Conservation (phyloP, 2,888 invertebrate species). For the Trichopoda pennipes region DNA sequence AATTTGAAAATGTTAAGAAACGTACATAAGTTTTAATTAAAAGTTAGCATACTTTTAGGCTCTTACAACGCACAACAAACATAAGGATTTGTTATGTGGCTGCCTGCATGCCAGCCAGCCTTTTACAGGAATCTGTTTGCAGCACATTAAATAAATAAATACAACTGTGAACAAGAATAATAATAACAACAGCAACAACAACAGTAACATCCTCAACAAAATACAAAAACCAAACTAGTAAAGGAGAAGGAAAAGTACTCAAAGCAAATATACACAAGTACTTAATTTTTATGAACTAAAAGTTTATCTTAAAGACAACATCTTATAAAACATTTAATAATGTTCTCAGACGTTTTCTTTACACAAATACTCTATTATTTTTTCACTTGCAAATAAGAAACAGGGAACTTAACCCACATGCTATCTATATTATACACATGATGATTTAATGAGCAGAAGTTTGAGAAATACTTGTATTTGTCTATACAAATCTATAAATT, state of each 20-base stretch:
- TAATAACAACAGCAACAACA: no score
- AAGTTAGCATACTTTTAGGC: slow-evolving; percentile 66
- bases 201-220: neutral
- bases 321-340: slow-evolving; percentile 65
- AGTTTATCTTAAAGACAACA: slow-evolving; percentile 65
- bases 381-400: neutral
- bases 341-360: neutral
- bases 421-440: neutral
- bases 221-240: neutral
- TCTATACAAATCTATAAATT: neutral
- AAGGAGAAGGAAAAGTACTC: slow-evolving; percentile 21
- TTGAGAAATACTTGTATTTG: neutral
- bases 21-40: slow-evolving; percentile 67
- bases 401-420: neutral
- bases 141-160: slow-evolving; percentile 56
- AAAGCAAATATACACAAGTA: slow-evolving; percentile 48
- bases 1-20: slow-evolving; percentile 47
- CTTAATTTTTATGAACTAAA: slow-evolving; percentile 68
- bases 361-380: neutral
- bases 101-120: neutral
- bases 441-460: neutral
- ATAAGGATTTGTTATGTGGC: slow-evolving; percentile 19
- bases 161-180: slow-evolving; percentile 25
- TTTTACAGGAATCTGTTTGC: slow-evolving; percentile 4
- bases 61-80: slow-evolving; percentile 34